These are phyloP conservation scores for Malthinus flaveolus DNA, from an alignment of 2,888 invertebrate genomes.

Conservation along the genomic window DNA sequence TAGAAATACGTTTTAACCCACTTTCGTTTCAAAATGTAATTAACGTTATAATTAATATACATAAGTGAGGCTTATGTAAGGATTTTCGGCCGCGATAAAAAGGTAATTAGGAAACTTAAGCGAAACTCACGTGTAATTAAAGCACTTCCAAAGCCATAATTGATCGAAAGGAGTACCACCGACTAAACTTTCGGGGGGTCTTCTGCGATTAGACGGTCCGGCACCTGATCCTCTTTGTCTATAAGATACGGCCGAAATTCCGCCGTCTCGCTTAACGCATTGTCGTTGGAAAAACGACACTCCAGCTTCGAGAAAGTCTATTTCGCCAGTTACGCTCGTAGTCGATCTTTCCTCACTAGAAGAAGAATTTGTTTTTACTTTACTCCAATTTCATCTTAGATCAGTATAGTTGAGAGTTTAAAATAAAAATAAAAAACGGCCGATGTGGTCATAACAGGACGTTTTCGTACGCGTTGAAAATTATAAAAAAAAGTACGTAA, in stretches of 20 bases:
- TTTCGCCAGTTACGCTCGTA: constrained; percentile 45
- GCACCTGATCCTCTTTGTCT: constrained; percentile 59
- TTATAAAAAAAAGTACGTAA: too few relatives aligned
- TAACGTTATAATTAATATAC: constrained; percentile 1
- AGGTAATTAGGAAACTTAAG: neutral
- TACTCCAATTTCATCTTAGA: too few relatives aligned
- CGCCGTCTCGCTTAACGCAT: constrained; percentile 59
- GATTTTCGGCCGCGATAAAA: neutral
- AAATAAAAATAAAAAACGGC: too few relatives aligned
- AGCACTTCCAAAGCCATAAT: constrained; percentile 70
- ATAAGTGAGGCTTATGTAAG: neutral
- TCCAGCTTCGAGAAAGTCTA: constrained; percentile 66
- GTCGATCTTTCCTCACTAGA: constrained; percentile 47
- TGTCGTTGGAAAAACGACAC: constrained; percentile 62
- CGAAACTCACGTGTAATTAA: constrained; percentile 64
- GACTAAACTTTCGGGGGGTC: constrained; percentile 61
- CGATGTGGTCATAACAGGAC: too few relatives aligned
- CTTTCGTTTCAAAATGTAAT: constrained; percentile 4
- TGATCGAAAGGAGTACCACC: constrained; percentile 63
- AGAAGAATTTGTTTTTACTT: too few relatives aligned
- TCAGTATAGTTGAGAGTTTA: constrained; percentile 8
- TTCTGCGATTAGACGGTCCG: constrained; percentile 47
- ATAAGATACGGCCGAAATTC: constrained; percentile 58
- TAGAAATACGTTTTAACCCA: constrained; percentile 3
- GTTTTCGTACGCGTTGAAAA: too few relatives aligned